Evolutionary conservation across 2,888 invertebrate species (phyloP), one percentile per base, ranked within the genome.

Genomic region (Nomada hirtipes): DNA sequence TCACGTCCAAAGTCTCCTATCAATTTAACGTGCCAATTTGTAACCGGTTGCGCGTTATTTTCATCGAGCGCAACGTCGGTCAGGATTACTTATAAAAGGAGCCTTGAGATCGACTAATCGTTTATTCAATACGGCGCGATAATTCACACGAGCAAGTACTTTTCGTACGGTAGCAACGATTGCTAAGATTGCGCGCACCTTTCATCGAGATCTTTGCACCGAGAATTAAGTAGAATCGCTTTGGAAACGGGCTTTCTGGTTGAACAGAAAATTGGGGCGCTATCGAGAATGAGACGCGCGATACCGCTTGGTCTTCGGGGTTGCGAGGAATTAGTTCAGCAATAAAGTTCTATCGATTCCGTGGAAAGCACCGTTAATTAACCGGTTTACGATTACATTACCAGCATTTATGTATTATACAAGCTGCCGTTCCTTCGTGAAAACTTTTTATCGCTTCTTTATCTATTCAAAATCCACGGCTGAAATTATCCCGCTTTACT

Each of bases 11-110:
- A 44, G 52, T 72, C 64, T 72, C 59, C 75, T 83, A 77, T 83
- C 83, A 83, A 85, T 87, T 86, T 83, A 76, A 82, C 74, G 65
- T 64, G 82, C 84, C 84, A 76, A 86, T 89, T 86, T 83, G 83
- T 68, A 79, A 76, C 23, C 77, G 73, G 47, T 72, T 76, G 65
- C 77, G 76, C 53, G 79, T 77, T 50, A 85, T 76, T 85, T 81
- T 61, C 86, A 75, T 85, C 68, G 57, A 47, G 42, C 72, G 72
- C 36, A 60, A 76, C 57, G 57, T 57, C 65, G 47, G 13, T 9
- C 52, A 61, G 15, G 15, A 82, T 82, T 76, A 82, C 72, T 74
- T 53, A 52, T 36, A 57, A 83, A 69, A 72, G 9, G 63, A 73
- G 36, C 80, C 84, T 85, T 82, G 79, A 55, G 23, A 50, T 61